These are phyloP conservation scores for Yponomeuta malinellus DNA, from an alignment of 2,888 invertebrate genomes.

Conservation along the genomic window DNA sequence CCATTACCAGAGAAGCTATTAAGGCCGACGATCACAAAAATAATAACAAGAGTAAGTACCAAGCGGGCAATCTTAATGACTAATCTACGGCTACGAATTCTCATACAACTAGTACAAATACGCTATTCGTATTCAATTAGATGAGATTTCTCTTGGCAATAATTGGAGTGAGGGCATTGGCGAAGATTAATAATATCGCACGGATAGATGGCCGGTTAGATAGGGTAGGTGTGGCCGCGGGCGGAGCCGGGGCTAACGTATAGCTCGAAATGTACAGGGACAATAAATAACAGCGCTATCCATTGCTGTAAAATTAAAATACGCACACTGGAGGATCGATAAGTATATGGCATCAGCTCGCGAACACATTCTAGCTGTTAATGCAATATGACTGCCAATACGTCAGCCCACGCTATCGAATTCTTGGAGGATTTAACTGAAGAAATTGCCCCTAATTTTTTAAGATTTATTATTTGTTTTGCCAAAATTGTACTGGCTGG, in stretches of 20 bases:
- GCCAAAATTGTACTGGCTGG: too few species aligned
- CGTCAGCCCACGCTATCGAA: not conserved
- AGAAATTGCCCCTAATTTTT: too few species aligned
- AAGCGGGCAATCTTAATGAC: constrained; percentile 62
- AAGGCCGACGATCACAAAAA: constrained; percentile 3
- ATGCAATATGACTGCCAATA: not conserved
- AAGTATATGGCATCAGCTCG: constrained; percentile 2
- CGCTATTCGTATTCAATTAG: constrained; percentile 56
- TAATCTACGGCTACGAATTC: constrained; percentile 55
- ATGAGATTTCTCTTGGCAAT: constrained; percentile 39
- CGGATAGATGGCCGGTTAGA: constrained; percentile 44
- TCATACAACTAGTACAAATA: constrained; percentile 51
- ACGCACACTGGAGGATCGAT: not conserved
- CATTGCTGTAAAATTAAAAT: not conserved
- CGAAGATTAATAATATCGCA: constrained; percentile 46
- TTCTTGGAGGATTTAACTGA: too few species aligned
- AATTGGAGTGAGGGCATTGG: constrained; percentile 37
- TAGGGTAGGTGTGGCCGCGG: constrained; percentile 55
- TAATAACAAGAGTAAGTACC: constrained; percentile 9
- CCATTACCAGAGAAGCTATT: constrained; percentile 11
- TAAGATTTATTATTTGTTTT: too few species aligned
- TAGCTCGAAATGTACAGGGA: constrained; percentile 41
- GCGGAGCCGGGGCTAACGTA: constrained; percentile 50
- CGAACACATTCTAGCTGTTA: not conserved
- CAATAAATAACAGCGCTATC: constrained; percentile 32